A percentile compares a stretch with the other conserved stretches of the same genome.
Evolutionary conservation across 2,113 vertebrate genomes (phyloP).

Genomic region (Oreochromis niloticus): DNA sequence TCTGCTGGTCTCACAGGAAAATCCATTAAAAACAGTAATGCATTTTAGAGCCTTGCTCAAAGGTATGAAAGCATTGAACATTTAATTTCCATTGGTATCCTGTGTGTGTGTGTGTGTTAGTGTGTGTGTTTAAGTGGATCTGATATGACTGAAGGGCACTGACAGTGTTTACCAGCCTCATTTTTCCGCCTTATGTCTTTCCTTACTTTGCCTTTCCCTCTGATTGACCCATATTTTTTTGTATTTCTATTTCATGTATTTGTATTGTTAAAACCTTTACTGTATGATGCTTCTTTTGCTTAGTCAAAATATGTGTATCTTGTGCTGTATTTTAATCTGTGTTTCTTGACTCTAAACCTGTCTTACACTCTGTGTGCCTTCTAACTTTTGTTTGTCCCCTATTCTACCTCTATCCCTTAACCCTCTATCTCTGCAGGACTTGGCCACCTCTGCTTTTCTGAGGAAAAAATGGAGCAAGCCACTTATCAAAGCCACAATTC

Average conservation of each 20-base stretch:
- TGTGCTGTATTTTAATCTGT: neutral
- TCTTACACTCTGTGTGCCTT: neutral
- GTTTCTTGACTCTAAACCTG: neutral
- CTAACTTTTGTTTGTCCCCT: neutral
- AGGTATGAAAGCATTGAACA: neutral
- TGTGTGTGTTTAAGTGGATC: neutral
- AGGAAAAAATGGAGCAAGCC: neutral
- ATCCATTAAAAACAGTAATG: neutral
- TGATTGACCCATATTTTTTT: neutral
- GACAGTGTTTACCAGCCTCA: neutral
- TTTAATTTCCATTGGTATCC: neutral
- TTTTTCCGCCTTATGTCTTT: neutral
- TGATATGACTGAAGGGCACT: neutral
- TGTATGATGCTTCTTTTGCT: neutral
- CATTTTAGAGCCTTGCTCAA: neutral
- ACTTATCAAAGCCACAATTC: neutral
- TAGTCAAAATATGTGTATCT: neutral
- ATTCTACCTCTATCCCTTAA: neutral
- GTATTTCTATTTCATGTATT: neutral
- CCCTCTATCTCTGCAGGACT: neutral
- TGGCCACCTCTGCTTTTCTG: neutral
- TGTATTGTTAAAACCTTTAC: neutral
- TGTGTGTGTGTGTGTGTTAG: neutral
- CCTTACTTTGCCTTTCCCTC: neutral
- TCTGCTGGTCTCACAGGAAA: neutral